Base-by-base conservation (phyloP, 2,113 vertebrate genomes). In the Alectura lathami region DNA sequence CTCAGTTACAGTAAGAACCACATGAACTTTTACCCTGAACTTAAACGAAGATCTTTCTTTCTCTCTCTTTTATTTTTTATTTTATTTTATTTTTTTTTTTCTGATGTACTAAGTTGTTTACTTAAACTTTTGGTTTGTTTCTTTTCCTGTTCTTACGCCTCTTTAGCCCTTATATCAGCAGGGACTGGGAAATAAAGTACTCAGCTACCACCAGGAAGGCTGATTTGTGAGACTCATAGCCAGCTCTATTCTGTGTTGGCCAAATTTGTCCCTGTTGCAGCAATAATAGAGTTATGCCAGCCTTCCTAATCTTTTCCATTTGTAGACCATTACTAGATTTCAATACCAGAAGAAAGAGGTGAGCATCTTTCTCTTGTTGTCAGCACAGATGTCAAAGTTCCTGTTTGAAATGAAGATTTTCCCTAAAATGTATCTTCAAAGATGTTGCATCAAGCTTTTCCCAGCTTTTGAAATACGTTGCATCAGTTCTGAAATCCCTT, bases 111-210 rank as follows among this genome's bases (percentile, higher is more conserved):
- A 68, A 86, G 53, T 68, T 96, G 91, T 96, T 96, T 96, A 94
- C 94, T 96, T 97, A 94, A 97, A 96, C 95, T 96, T 95, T 94
- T 94, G 93, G 42, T 95, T 97, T 95, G 82, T 95, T 97, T 97
- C 93, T 93, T 94, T 95, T 97, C 70, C 93, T 88, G 63, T 74
- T 91, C 93, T 54, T 86, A 67, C 51, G 70, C 34, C 47, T 94
- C 79, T 94, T 91, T 75, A 89, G 72, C 30, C 75, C 54, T 93
- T 95, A 76, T 80, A 94, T 89, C 95, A 93, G 47, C 59, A 88
- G 91, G 59, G 91, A 94, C 75, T 89, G 77, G 45, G 45, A 77
- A 50, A 77, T 38, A 63, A 77, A 63, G 67, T 88, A 94, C 68
- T 95, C 79, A 89, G 83, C 76, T 95, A 94, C 88, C 79, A 94